phyloP scores from a whole-genome alignment of 2,797 vertebrate species.

The Hybognathus amarus region DNA sequence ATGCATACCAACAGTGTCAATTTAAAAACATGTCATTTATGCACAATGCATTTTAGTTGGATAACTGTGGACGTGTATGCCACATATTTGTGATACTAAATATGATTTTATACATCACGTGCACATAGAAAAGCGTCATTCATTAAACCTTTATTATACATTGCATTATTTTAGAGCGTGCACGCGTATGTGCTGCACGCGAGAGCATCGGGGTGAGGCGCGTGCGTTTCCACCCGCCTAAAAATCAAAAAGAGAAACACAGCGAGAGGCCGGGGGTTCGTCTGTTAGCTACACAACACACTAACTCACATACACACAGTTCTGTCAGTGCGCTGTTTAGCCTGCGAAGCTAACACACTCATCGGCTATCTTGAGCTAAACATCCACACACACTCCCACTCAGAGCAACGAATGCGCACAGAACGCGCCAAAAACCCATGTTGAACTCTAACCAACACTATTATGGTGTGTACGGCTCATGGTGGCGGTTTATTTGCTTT shows the following conservation, averaged over 20 bases:
- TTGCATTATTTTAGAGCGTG: constrained; percentile 7
- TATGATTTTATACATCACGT: not conserved
- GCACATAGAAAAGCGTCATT: not conserved
- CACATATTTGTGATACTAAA: not conserved
- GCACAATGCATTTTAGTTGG: not conserved
- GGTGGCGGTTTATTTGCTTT: constrained; percentile 41
- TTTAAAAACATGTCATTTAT: not conserved
- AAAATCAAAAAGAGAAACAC: constrained; percentile 46
- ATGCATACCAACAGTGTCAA: not conserved
- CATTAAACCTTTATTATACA: not conserved
- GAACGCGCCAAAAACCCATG: not conserved
- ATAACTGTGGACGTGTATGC: not conserved
- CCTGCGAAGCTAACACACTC: constrained; percentile 54
- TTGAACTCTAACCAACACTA: not conserved
- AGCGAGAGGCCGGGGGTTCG: constrained; percentile 42
- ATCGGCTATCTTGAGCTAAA: constrained; percentile 45
- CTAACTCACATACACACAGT: not conserved
- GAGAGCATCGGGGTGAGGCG: constrained; percentile 5
- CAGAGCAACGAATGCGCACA: not conserved
- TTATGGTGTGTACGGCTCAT: constrained; percentile 4
- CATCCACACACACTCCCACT: constrained; percentile 10
- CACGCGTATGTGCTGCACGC: constrained; percentile 52
- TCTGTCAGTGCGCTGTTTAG: constrained; percentile 59
- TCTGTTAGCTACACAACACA: constrained; percentile 26
- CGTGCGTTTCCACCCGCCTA: constrained; percentile 52